Conservation (phyloP, 2,888 invertebrate genomes). For the Periphyllus acericola region DNA sequence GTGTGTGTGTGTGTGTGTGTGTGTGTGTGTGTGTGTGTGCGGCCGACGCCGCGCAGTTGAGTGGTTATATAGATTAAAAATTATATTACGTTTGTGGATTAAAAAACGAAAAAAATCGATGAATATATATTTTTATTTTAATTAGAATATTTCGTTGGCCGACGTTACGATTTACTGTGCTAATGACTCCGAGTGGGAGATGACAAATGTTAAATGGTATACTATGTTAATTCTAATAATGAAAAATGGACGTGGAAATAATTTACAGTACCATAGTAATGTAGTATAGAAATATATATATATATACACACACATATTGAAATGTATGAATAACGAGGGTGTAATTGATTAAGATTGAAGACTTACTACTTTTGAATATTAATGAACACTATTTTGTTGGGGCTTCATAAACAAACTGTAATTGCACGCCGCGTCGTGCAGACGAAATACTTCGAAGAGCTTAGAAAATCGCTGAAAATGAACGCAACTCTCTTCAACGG, state of each 20-base stretch:
- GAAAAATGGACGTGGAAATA: background rate
- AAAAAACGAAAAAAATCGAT: background rate
- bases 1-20: background rate
- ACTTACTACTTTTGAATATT: background rate
- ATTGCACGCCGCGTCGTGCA: background rate
- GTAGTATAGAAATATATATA: background rate
- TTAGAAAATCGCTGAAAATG: no score
- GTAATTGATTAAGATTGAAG: slow-evolving; percentile 9
- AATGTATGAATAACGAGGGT: background rate
- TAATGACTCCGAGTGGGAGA: background rate
- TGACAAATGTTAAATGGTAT: background rate
- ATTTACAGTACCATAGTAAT: background rate
- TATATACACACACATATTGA: background rate
- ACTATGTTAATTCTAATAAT: background rate
- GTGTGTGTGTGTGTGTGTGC: background rate
- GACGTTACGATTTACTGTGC: background rate
- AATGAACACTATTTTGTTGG: background rate
- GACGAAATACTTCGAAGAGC: no score
- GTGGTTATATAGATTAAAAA: background rate
- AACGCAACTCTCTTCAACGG: no score
- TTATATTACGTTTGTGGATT: background rate
- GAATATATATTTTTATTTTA: background rate
- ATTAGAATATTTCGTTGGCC: background rate
- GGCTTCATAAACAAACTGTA: background rate
- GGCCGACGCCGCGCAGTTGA: background rate